Evolutionary conservation across 2,888 invertebrate genomes (phyloP), one percentile per base, ranked within the genome.

Genomic region (Sialis lutaria): DNA sequence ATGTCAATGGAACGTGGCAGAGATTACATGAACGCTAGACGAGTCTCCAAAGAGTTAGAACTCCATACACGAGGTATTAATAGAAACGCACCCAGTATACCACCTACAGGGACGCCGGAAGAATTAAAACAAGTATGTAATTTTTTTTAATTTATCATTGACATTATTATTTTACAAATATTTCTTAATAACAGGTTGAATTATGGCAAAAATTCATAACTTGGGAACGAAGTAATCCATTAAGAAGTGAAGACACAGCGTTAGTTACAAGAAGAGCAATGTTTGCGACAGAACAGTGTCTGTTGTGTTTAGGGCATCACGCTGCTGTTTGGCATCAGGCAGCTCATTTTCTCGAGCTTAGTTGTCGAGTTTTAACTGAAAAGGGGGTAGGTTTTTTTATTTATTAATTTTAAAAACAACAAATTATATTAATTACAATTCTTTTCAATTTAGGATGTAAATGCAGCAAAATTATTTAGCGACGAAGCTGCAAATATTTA

Each of bases 311-410:
- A 34, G 93, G 95, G 0, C 96, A 96, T 67, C 95, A 97, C 64
- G 93, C 97, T 0, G 97, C 98, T 53, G 89, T 98, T 49, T 99
- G 98, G 98, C 91, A 93, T 64, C 97, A 98, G 67, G 96, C 97
- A 0, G 95, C 97, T 0, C 86, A 92, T 61, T 98, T 92, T 68
- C 73, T 98, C 42, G 96, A 98, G 64, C 83, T 91, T 60, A 92
- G 93, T 52, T 88, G 93, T 34, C 91, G 91, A 64, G 77, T 90
- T 54, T 72, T 98, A 49, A 83, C 86, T 44, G 97, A 97, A 64
- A 96, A 95, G 67, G 96, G 95, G 65, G 87, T 86, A 64, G 70
- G 77, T 69, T 61, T 53, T 5, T 44, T 6, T n/a, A 12, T 12
- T 10, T 33, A 9, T 8, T 31, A n/a, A 13, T 33, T 45, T 34